Conservation (phyloP, 2,113 vertebrate genomes). For the Poeciliopsis occidentalis region DNA sequence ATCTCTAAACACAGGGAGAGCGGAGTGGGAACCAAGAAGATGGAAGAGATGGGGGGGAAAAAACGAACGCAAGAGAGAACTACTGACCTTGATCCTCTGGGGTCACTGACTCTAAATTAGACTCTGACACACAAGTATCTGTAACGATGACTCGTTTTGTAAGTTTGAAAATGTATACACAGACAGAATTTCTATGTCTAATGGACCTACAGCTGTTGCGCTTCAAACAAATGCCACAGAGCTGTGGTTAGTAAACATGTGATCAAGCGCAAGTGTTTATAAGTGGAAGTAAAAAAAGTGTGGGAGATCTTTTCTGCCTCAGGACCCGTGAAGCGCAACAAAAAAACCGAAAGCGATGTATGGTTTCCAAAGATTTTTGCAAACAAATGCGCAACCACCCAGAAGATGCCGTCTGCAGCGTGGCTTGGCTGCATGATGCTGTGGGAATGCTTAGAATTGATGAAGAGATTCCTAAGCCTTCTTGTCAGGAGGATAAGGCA, state of each 20-base stretch:
- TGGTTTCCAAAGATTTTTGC: background rate
- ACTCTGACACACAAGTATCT: background rate
- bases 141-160: background rate
- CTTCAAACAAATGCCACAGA: conserved; percentile 65
- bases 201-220: conserved; percentile 56
- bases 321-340: background rate
- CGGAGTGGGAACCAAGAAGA: conserved; percentile 44
- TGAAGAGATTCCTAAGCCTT: background rate
- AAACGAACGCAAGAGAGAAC: conserved; percentile 7
- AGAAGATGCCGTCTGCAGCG: background rate
- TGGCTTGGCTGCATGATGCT: too few relatives aligned
- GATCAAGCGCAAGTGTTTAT: conserved; percentile 52
- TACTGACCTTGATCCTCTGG: background rate
- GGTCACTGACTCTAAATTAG: background rate
- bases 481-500: background rate
- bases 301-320: background rate
- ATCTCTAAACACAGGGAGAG: conserved; percentile 52
- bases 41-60: background rate
- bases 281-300: conserved; percentile 2
- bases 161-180: background rate
- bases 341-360: background rate
- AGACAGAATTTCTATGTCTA: background rate
- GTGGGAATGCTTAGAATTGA: background rate
- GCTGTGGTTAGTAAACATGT: conserved; percentile 28
- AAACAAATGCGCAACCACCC: background rate